These are phyloP conservation scores for Drosophila ezoana DNA, from an alignment of 2,888 invertebrate species.

Conservation along the genomic window DNA sequence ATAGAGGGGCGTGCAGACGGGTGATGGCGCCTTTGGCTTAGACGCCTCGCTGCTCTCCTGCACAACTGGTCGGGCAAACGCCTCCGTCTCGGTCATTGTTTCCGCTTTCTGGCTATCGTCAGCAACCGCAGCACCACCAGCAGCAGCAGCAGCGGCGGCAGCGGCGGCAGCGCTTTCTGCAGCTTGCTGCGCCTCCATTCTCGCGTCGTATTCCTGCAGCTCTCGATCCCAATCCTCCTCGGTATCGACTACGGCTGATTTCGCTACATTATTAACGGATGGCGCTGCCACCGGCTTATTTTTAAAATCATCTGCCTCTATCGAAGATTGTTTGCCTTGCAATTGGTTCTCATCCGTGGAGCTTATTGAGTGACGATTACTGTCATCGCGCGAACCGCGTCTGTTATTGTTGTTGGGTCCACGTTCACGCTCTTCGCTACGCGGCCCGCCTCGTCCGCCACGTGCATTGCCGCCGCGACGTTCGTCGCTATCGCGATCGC, in stretches of 20 bases:
- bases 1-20: conserved; percentile 78
- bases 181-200: conserved; percentile 60
- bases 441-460: conserved; percentile 50
- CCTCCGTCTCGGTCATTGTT: conserved; percentile 6
- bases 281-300: conserved; percentile 29
- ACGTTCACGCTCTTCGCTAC: conserved; percentile 69
- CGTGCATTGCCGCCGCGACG: conserved; percentile 65
- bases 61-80: conserved; percentile 49
- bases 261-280: neutral
- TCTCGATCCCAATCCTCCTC: conserved; percentile 84
- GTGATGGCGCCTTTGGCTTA: conserved; percentile 56
- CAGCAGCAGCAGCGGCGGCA: neutral
- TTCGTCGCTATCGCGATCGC: conserved; percentile 76
- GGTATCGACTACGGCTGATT: conserved; percentile 69
- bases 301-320: conserved; percentile 37
- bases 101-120: neutral
- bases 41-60: conserved; percentile 25
- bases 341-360: conserved; percentile 53
- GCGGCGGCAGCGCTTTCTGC: conserved; percentile 31
- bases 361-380: conserved; percentile 63
- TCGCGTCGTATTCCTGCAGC: conserved; percentile 81
- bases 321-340: conserved; percentile 32
- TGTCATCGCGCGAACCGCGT: conserved; percentile 65
- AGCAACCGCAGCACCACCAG: neutral
- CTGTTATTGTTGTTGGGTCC: conserved; percentile 53